phyloP scores from a whole-genome alignment of 1,140 invertebrate species.

The Cryptotermes secundus region DNA sequence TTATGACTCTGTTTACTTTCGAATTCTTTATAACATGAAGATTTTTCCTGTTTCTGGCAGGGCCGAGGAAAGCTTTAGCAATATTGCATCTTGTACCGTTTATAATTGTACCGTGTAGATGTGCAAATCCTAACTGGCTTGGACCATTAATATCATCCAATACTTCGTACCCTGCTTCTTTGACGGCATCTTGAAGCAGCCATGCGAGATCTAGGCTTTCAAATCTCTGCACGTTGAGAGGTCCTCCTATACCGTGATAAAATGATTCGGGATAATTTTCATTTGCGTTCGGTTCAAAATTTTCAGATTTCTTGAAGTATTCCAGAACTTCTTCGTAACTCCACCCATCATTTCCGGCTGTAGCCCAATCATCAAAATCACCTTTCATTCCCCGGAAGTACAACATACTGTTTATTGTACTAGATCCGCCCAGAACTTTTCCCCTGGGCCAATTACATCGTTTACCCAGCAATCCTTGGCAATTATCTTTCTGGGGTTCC shows the following conservation, averaged over 20 bases:
- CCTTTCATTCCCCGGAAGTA: constrained; percentile 59
- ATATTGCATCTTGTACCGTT: constrained; percentile 63
- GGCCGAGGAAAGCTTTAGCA: constrained; percentile 59
- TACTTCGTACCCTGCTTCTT: constrained; percentile 50
- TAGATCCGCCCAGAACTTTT: constrained; percentile 54
- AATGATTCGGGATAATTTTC: constrained; percentile 38
- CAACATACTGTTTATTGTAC: constrained; percentile 62
- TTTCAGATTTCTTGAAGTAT: constrained; percentile 50
- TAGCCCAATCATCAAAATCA: constrained; percentile 61
- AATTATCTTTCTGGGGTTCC: constrained; percentile 42
- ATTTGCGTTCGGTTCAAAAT: constrained; percentile 15
- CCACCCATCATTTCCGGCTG: constrained; percentile 52
- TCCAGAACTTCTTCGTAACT: constrained; percentile 53
- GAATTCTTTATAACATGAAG: constrained; percentile 53
- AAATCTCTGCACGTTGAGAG: constrained; percentile 50
- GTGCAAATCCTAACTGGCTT: constrained; percentile 43
- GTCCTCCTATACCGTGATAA: constrained; percentile 52
- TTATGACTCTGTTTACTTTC: constrained; percentile 46
- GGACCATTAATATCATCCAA: constrained; percentile 48
- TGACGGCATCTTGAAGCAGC: constrained; percentile 50
- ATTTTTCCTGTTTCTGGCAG: constrained; percentile 56
- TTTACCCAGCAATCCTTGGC: background rate
- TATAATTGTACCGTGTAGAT: constrained; percentile 57
- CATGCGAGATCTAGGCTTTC: constrained; percentile 30
- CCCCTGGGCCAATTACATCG: no score